Percentiles rank a stretch among this genome's conserved stretches.
Conservation (phyloP, 2,113 vertebrate species). For the Nothoprocta perdicaria region DNA sequence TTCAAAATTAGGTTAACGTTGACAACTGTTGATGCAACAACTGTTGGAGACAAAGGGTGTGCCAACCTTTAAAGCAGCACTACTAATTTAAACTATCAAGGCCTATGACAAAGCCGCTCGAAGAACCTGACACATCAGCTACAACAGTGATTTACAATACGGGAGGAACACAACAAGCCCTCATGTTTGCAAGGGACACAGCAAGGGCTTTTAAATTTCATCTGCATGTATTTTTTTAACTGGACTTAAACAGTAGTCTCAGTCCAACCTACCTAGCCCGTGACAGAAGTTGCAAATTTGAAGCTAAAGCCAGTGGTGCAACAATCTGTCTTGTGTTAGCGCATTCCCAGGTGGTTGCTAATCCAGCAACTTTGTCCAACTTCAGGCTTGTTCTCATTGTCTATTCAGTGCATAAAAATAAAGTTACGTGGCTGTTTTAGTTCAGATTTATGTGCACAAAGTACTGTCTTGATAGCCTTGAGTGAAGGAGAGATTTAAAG, state of each 20-base stretch:
- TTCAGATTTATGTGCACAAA: background rate
- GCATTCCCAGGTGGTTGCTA: fast-evolving
- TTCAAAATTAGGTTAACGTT: background rate
- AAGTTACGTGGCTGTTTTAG: background rate
- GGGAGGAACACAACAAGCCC: fast-evolving
- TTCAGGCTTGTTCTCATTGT: background rate
- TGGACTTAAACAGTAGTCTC: background rate
- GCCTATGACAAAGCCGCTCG: background rate
- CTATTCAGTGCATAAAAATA: background rate
- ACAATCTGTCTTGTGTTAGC: background rate
- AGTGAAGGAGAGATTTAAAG: background rate
- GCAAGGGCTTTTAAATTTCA: fast-evolving
- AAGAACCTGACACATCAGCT: background rate
- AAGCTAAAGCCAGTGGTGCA: background rate
- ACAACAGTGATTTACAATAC: background rate
- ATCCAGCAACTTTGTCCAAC: background rate
- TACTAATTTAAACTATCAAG: background rate
- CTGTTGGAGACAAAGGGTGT: background rate
- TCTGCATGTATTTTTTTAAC: background rate
- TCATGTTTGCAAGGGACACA: background rate
- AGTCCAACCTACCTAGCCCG: background rate
- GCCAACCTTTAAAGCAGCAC: background rate
- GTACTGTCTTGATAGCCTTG: fast-evolving
- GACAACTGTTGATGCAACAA: background rate
- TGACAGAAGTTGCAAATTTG: background rate